phyloP scores from a whole-genome alignment of 2,113 vertebrate species.

The Bos taurus region DNA sequence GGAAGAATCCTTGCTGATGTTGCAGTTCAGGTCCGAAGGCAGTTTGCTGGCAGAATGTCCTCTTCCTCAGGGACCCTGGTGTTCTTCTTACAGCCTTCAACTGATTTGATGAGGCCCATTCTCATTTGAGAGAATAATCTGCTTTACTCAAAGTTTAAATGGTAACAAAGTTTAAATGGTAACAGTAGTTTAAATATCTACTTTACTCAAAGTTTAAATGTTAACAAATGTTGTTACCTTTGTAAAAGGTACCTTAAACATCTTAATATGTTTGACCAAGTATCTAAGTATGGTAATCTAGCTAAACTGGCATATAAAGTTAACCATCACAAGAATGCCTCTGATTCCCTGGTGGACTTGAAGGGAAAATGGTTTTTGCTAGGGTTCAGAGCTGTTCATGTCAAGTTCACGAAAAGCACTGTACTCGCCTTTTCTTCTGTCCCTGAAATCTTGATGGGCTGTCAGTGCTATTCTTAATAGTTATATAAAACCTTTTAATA shows the following conservation, averaged over 20 bases:
- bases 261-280: neutral
- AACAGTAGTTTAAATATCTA: neutral
- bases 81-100: neutral
- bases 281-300: neutral
- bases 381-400: neutral
- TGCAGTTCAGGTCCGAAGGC: neutral
- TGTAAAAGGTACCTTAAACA: neutral
- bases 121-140: neutral
- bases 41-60: neutral
- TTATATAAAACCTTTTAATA: neutral
- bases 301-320: neutral
- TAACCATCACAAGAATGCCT: neutral
- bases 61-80: neutral
- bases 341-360: neutral
- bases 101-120: neutral
- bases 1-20: neutral
- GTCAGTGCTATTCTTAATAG: neutral
- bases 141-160: neutral
- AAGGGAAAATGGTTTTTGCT: neutral
- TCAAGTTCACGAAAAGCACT: neutral
- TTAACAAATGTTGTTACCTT: neutral
- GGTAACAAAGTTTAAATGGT: neutral
- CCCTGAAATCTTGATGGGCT: neutral
- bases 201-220: neutral
- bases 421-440: neutral